A percentile compares a stretch with the other conserved stretches of the same genome.
These are phyloP conservation scores for Donacobius atricapilla DNA, from an alignment of 2,113 vertebrate species.

Conservation along the genomic window DNA sequence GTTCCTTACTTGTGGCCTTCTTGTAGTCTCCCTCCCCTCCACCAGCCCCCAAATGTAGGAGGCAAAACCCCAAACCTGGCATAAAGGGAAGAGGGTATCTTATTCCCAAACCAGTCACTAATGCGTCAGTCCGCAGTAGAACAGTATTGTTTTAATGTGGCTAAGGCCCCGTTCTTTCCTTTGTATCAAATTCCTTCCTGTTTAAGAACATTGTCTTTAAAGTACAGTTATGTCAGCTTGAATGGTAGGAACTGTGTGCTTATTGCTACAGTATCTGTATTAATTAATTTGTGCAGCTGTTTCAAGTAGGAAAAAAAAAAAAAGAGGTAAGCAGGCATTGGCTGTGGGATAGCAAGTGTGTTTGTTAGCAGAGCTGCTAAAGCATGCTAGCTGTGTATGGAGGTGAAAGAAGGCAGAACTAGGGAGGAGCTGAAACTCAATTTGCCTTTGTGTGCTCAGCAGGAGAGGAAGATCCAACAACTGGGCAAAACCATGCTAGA, in stretches of 20 bases:
- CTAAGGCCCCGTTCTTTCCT: background rate
- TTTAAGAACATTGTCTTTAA: background rate
- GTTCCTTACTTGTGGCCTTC: background rate
- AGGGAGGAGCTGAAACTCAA: background rate
- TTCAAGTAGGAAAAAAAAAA: background rate
- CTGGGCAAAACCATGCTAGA: background rate
- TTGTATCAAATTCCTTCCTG: conserved; percentile 31
- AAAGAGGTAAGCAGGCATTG: background rate
- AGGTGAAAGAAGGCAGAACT: background rate
- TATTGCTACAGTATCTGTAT: background rate
- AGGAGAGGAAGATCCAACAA: background rate
- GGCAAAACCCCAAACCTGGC: background rate
- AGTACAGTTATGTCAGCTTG: background rate
- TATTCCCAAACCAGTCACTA: background rate
- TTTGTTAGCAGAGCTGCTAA: background rate
- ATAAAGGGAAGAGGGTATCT: background rate
- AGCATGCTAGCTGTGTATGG: background rate
- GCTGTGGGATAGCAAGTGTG: background rate
- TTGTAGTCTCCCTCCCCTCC: background rate
- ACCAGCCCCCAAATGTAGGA: background rate
- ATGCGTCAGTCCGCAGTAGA: background rate
- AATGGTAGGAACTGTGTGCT: background rate
- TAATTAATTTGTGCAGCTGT: background rate
- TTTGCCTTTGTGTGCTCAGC: background rate
- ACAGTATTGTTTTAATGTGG: background rate